phyloP scores from a whole-genome alignment of 2,888 invertebrate genomes.

The Dichetophora obliterata region DNA sequence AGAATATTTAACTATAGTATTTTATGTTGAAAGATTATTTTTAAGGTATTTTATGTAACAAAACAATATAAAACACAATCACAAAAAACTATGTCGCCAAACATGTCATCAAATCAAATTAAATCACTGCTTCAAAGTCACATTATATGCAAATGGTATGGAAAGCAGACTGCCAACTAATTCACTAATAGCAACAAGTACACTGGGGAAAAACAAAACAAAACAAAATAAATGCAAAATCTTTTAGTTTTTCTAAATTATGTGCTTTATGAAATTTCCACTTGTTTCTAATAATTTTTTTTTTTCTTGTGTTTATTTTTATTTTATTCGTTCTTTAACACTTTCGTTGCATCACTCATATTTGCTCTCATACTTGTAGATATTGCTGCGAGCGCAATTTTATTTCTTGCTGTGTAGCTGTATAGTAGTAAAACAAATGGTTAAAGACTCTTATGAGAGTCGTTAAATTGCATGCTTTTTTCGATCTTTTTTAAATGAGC shows the following conservation, averaged over 20 bases:
- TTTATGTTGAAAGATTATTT: constrained; percentile 5
- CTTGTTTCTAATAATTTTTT: constrained; percentile 17
- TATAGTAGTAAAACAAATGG: background rate
- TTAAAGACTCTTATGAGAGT: too few relatives aligned
- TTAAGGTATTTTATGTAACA: constrained; percentile 30
- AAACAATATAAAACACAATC: constrained; percentile 45
- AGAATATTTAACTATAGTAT: too few relatives aligned
- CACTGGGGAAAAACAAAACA: constrained; percentile 22
- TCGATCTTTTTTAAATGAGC: background rate
- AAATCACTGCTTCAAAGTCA: background rate
- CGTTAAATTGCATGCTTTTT: background rate
- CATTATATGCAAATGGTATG: constrained; percentile 7
- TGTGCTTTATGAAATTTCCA: background rate
- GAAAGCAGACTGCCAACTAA: background rate
- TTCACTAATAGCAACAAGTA: constrained; percentile 17
- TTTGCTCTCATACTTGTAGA: constrained; percentile 4
- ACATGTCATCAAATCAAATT: background rate
- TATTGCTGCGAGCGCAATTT: background rate
- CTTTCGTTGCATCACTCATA: constrained; percentile 41
- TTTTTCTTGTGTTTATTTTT: constrained; percentile 8
- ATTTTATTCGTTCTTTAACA: background rate
- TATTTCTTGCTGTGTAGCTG: constrained; percentile 23
- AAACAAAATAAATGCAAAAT: background rate
- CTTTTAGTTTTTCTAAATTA: background rate
- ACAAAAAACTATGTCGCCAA: background rate